phyloP scores from a whole-genome alignment of 2,113 vertebrate species.

The Platysteira castanea region DNA sequence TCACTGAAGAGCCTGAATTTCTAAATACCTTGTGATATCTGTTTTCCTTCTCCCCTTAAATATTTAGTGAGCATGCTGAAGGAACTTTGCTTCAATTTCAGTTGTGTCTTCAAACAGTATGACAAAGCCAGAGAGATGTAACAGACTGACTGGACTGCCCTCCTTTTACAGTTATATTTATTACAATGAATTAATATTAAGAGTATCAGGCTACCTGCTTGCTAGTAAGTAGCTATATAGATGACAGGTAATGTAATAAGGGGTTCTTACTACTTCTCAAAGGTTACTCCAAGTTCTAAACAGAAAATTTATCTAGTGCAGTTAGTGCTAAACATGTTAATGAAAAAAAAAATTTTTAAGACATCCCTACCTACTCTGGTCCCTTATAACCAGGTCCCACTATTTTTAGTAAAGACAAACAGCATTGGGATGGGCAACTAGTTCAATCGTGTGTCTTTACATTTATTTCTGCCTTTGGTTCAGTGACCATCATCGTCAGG shows the following conservation, averaged over 20 bases:
- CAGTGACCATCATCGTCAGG: neutral
- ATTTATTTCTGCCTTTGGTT: neutral
- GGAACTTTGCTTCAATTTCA: neutral
- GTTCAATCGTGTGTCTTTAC: neutral
- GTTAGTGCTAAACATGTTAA: neutral
- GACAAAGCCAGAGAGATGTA: neutral
- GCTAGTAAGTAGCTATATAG: neutral
- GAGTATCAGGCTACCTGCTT: neutral
- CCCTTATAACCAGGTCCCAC: neutral
- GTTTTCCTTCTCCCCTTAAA: neutral
- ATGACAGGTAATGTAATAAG: neutral
- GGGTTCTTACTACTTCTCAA: neutral
- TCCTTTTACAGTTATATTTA: neutral
- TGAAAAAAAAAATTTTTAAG: neutral
- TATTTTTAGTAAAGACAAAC: neutral
- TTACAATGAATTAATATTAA: neutral
- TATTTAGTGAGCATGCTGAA: neutral
- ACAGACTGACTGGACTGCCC: neutral
- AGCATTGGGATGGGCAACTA: neutral
- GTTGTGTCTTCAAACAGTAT: neutral
- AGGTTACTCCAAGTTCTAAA: neutral
- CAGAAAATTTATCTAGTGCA: neutral
- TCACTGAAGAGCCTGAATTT: neutral
- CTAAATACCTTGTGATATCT: neutral
- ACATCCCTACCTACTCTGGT: neutral